Conservation (phyloP, 2,797 vertebrate species). For the Microtus californicus region DNA sequence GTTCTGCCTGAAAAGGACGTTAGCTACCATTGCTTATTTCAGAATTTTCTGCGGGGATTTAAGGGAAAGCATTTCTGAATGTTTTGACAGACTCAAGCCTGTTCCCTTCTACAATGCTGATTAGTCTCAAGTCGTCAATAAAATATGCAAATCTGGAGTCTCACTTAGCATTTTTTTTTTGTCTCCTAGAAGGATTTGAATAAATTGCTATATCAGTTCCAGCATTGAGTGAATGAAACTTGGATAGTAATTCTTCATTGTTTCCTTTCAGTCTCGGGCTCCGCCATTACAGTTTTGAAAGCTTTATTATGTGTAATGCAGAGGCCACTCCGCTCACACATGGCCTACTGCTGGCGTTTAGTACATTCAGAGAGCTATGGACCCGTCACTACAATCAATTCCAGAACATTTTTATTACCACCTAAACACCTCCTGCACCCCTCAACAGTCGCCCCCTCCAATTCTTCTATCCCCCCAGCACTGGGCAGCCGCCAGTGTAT, state of each 20-base stretch:
- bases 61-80: constrained; percentile 22
- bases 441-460: background rate
- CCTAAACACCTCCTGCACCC: background rate
- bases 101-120: constrained; percentile 27
- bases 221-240: background rate
- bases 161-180: constrained; percentile 37
- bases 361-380: background rate
- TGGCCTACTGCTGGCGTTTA: background rate
- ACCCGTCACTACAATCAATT: background rate
- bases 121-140: constrained; percentile 51
- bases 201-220: constrained; percentile 3
- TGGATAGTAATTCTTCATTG: constrained; percentile 4
- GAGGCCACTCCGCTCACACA: background rate
- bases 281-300: constrained; percentile 40
- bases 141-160: constrained; percentile 46
- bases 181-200: background rate
- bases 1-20: background rate
- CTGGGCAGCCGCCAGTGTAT: background rate
- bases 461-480: background rate
- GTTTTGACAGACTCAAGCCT: constrained; percentile 48
- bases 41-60: constrained; percentile 17
- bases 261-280: constrained; percentile 45
- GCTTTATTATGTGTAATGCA: constrained; percentile 28
- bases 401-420: constrained; percentile 47
- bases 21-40: constrained; percentile 23